phyloP scores from a whole-genome alignment of 1,140 invertebrate species.

The Aethina tumida region DNA sequence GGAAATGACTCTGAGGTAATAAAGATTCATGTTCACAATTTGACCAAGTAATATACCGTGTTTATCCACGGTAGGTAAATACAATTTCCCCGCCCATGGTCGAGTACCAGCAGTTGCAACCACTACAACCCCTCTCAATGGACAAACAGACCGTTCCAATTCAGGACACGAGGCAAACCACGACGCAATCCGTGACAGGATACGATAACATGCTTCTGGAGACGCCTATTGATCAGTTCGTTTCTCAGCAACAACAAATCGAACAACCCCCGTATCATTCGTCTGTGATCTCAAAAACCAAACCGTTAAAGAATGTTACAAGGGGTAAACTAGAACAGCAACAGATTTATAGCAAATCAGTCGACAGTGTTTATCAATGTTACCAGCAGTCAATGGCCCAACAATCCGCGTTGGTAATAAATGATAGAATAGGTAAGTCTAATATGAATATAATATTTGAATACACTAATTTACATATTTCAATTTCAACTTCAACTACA shows the following conservation, averaged over 20 bases:
- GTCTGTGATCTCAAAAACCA: slow-evolving; percentile 39
- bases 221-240: slow-evolving; percentile 15
- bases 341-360: slow-evolving; percentile 14
- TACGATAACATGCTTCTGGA: slow-evolving; percentile 14
- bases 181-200: slow-evolving; percentile 1
- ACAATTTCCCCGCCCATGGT: slow-evolving; percentile 8
- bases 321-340: slow-evolving; percentile 11
- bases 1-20: slow-evolving; percentile 12
- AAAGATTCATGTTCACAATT: neutral
- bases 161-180: slow-evolving; percentile 10
- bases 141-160: slow-evolving; percentile 8
- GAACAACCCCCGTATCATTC: slow-evolving; percentile 25
- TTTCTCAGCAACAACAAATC: slow-evolving; percentile 17
- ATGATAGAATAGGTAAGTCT: too few relatives aligned
- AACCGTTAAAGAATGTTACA: slow-evolving; percentile 22
- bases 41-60: neutral
- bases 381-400: slow-evolving; percentile 21
- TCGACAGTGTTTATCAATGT: slow-evolving; percentile 15
- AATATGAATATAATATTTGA: too few relatives aligned
- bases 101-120: slow-evolving; percentile 16
- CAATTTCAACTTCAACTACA: too few relatives aligned
- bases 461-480: too few relatives aligned
- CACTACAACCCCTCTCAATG: slow-evolving; percentile 6
- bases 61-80: neutral
- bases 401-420: too few relatives aligned